Base-by-base conservation (phyloP, 2,888 invertebrate species). In the Idaea dimidiata region DNA sequence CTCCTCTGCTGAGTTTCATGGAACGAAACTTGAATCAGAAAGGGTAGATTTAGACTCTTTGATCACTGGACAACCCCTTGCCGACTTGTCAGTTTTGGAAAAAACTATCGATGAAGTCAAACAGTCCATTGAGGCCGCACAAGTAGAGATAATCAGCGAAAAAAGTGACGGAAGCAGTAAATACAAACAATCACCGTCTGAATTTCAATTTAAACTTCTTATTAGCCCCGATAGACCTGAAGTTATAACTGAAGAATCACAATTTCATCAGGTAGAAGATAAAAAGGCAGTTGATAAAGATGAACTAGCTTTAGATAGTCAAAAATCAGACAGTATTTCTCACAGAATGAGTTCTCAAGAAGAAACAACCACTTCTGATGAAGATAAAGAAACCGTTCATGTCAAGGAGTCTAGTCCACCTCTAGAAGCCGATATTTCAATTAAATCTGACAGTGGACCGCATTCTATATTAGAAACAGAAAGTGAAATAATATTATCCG, bases 41-140 rank as follows among this genome's bases (percentile, higher is more conserved):
- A 87, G 88, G 77, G 87, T 91, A 69, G 90, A 93, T 75, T 86
- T 86, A 70, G 91, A 92, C 86, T 89, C 93, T 72, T 82, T 93
- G 53, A 93, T 93, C 74, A 87, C 91, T 82, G 79, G 88, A 80
- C 88, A 93, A 74, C 89, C 91, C 76, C 84, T 93, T 63, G 76
- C 91, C 59, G 93, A 94, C 83, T 89, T 93, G 75, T 91, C 91
- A 78, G 89, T 94, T 78, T 94, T 95, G 64, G 94, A 95, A 80
- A 95, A 95, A 87, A 94, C 96, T 71, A 94, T 96, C 59, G 94
- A 95, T 74, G 95, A 96, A 89, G 95, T 95, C 57, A 94, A 95
- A 76, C 95, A 95, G 77, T 95, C 95, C 17, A 83, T 95, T 65
- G 95, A 95, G 85, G 94, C 95, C 57, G 95, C 95, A 0, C 95